phyloP scores from a whole-genome alignment of 1,140 invertebrate species.

The Triops cancriformis region DNA sequence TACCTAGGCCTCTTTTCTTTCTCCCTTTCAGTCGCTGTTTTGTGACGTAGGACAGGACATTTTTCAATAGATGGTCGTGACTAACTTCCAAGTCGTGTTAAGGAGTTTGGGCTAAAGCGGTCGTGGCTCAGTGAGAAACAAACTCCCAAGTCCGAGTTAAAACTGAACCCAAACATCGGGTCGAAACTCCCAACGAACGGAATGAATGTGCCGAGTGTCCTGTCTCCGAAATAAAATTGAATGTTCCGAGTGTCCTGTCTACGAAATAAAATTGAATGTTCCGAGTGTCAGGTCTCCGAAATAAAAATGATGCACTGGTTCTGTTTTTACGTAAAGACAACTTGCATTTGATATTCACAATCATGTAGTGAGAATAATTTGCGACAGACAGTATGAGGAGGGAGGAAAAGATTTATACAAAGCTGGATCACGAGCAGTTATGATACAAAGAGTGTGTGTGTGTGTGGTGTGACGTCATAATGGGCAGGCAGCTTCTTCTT shows the following conservation, averaged over 20 bases:
- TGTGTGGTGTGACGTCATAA: background rate
- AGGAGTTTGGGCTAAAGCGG: background rate
- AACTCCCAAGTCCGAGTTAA: background rate
- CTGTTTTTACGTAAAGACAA: constrained; percentile 2
- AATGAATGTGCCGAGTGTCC: background rate
- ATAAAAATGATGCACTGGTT: background rate
- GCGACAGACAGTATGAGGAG: background rate
- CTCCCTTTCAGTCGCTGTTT: background rate
- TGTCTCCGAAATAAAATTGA: background rate
- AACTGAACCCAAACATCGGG: background rate
- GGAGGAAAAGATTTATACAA: constrained; percentile 1
- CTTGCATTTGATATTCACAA: constrained; percentile 7
- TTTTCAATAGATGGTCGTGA: background rate
- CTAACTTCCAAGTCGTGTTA: background rate
- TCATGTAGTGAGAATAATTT: constrained; percentile 11
- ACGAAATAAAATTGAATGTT: background rate
- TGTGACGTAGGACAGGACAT: background rate
- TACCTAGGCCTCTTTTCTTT: background rate
- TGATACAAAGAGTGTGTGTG: background rate
- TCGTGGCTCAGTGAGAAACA: background rate
- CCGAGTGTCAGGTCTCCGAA: background rate
- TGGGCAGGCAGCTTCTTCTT: background rate
- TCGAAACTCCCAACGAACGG: no score
- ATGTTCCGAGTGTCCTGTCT: background rate
- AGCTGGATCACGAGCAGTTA: constrained; percentile 12